A percentile compares a stretch with the other conserved stretches of the same genome.
Evolutionary conservation across 2,113 vertebrate genomes (phyloP).

Genomic region (Setophaga coronata): DNA sequence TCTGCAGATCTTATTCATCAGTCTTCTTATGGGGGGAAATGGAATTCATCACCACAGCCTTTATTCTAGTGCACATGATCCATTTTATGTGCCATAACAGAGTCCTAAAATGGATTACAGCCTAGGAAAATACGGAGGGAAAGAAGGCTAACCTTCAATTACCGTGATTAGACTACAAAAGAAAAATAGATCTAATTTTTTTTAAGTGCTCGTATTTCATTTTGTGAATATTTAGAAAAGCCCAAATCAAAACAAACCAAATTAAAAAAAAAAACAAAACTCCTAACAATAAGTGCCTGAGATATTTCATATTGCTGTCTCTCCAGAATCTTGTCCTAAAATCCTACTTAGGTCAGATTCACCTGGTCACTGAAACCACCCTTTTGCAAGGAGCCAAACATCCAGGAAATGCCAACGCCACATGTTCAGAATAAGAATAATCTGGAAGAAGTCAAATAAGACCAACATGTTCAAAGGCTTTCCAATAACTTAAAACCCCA

Average conservation of each 20-base stretch:
- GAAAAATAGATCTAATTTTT: background rate
- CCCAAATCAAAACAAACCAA: background rate
- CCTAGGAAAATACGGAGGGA: background rate
- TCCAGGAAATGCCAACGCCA: background rate
- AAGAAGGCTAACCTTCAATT: background rate
- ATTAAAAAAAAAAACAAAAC: background rate
- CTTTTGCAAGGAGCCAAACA: background rate
- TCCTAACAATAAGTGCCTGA: background rate
- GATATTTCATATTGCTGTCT: background rate
- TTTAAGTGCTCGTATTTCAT: accelerated
- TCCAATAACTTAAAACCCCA: background rate
- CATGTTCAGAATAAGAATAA: background rate
- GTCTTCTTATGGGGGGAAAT: background rate
- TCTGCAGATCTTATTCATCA: constrained; percentile 3
- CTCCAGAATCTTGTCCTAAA: background rate
- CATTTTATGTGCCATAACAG: background rate
- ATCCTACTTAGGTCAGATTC: background rate
- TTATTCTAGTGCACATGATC: background rate
- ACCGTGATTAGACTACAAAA: background rate
- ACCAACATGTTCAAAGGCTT: accelerated
- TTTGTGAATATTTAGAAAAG: background rate
- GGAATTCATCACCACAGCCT: constrained; percentile 5
- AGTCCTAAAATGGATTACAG: background rate
- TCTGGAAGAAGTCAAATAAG: background rate
- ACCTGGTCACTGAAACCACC: background rate